Evolutionary conservation across 2,888 invertebrate species (phyloP).

Genomic region (Drosophila tripunctata): DNA sequence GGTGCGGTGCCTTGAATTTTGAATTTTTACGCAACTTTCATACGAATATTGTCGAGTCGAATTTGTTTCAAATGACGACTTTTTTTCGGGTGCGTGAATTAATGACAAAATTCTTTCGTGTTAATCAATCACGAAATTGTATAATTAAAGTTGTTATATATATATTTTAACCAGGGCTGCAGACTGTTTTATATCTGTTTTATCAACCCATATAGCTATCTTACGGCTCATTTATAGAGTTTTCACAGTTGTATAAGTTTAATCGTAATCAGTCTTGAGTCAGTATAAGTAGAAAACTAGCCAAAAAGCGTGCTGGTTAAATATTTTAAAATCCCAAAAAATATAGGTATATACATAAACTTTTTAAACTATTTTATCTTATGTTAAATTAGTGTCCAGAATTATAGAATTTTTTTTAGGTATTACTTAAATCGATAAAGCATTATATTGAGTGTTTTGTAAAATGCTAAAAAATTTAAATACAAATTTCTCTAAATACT

Average conservation of each 20-base stretch:
- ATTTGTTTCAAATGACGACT: neutral
- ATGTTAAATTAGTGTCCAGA: too few relatives aligned
- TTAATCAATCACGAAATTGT: neutral
- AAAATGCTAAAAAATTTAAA: too few relatives aligned
- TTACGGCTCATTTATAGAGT: conserved; percentile 57
- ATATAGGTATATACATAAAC: too few relatives aligned
- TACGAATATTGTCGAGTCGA: conserved; percentile 36
- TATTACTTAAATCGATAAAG: too few relatives aligned
- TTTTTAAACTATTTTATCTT: too few relatives aligned
- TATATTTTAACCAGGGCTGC: conserved; percentile 12
- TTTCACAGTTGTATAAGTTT: conserved; percentile 27
- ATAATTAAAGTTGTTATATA: neutral
- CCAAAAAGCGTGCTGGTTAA: conserved; percentile 43
- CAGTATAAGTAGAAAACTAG: conserved; percentile 21
- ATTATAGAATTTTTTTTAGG: too few relatives aligned
- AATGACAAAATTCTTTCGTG: conserved; percentile 9
- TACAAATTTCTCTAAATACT: too few relatives aligned
- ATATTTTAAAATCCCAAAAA: neutral
- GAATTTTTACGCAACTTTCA: conserved; percentile 33
- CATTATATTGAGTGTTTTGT: too few relatives aligned
- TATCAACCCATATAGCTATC: conserved; percentile 1
- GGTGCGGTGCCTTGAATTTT: conserved; percentile 33
- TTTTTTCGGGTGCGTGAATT: conserved; percentile 15
- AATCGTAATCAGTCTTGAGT: neutral
- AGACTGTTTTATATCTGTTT: too few relatives aligned